These are phyloP conservation scores for Rhagologus leucostigma DNA, from an alignment of 2,113 vertebrate species.

Conservation along the genomic window DNA sequence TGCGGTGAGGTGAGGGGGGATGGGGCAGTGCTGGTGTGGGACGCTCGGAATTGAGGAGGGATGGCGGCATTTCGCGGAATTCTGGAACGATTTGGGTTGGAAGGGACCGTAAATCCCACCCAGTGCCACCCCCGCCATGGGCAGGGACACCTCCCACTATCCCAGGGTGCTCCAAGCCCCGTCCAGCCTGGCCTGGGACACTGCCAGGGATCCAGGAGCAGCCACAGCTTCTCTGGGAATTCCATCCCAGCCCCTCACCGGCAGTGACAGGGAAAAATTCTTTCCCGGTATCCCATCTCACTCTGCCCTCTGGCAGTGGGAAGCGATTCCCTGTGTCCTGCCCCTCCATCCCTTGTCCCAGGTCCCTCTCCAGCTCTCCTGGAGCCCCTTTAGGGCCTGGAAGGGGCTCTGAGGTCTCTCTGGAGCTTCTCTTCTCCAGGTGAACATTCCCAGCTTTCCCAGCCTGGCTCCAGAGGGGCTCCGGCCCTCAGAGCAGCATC, in stretches of 20 bases:
- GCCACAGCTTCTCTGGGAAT: neutral
- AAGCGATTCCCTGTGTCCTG: neutral
- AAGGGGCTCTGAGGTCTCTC: neutral
- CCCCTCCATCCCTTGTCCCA: neutral
- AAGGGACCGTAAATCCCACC: rapidly evolving
- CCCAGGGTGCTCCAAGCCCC: neutral
- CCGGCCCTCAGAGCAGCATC: neutral
- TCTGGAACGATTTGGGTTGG: neutral
- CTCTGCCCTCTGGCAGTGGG: neutral
- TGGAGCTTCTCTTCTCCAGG: rapidly evolving
- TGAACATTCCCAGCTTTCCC: neutral
- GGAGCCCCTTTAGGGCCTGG: rapidly evolving
- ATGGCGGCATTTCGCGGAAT: neutral
- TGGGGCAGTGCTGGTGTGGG: neutral
- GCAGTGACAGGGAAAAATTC: neutral
- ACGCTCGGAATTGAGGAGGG: rapidly evolving
- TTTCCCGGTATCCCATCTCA: rapidly evolving
- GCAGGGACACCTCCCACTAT: neutral
- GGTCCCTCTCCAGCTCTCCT: neutral
- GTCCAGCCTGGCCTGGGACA: neutral
- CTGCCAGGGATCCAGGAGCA: neutral
- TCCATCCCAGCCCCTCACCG: neutral
- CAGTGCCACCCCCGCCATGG: neutral
- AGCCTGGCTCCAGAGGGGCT: neutral
- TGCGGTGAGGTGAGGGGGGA: too few relatives aligned